These are phyloP conservation scores for Leucophora obtusa DNA, from an alignment of 2,888 invertebrate species.

Conservation along the genomic window DNA sequence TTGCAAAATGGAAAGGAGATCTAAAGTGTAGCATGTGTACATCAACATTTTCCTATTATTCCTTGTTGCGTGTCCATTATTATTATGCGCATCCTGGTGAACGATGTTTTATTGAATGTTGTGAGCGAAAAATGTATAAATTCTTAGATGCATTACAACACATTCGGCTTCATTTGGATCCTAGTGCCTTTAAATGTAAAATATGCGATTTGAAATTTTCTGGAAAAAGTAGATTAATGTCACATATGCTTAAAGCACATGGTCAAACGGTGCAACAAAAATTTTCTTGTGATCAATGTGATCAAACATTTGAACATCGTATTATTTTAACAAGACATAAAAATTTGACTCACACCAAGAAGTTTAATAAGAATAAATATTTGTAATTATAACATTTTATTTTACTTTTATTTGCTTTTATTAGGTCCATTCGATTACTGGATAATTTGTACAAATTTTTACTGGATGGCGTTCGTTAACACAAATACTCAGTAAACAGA, in stretches of 20 bases:
- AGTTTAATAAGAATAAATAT: too few relatives aligned
- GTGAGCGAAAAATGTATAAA: constrained; percentile 64
- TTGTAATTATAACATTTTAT: too few relatives aligned
- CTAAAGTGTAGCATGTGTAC: constrained; percentile 56
- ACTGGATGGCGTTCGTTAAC: too few relatives aligned
- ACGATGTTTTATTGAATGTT: constrained; percentile 65
- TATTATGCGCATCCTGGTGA: constrained; percentile 62
- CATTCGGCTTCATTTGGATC: constrained; percentile 66
- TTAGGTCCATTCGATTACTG: too few relatives aligned
- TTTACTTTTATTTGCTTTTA: too few relatives aligned
- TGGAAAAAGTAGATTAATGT: constrained; percentile 19
- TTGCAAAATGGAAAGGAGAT: not conserved
- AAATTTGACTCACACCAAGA: constrained; percentile 4
- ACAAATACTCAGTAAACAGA: too few relatives aligned
- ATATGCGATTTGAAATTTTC: constrained; percentile 52
- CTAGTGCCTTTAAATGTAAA: constrained; percentile 66
- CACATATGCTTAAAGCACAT: constrained; percentile 37
- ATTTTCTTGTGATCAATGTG: constrained; percentile 43
- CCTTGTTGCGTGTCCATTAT: constrained; percentile 64
- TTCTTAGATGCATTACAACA: constrained; percentile 66
- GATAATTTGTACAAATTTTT: too few relatives aligned
- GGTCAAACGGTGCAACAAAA: constrained; percentile 10
- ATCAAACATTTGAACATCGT: constrained; percentile 40
- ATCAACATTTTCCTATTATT: constrained; percentile 49
- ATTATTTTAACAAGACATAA: constrained; percentile 49